Conservation (phyloP, 2,797 vertebrate genomes). For the Bryconaethiops microstoma region DNA sequence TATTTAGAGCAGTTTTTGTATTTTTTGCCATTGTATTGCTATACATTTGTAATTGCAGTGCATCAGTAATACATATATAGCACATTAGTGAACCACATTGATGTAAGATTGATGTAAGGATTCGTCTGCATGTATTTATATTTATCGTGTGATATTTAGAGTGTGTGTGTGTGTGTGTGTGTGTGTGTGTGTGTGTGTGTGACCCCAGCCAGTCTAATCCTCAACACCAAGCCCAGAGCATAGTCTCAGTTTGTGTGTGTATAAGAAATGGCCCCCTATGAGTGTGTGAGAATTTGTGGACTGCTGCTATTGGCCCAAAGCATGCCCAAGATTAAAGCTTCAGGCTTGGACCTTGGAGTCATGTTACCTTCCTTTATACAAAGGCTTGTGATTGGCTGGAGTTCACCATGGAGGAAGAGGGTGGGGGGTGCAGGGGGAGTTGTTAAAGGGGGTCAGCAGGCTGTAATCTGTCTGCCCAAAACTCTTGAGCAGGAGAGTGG, state of each 20-base stretch:
- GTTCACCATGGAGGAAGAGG: conserved; percentile 27
- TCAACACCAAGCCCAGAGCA: conserved; percentile 50
- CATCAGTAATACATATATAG: too few relatives aligned
- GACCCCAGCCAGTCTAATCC: conserved; percentile 60
- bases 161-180: conserved; percentile 32
- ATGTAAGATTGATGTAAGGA: too few relatives aligned
- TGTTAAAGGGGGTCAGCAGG: conserved; percentile 67
- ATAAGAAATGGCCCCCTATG: conserved; percentile 27
- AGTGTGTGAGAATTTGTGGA: conserved; percentile 57
- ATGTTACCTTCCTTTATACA: conserved; percentile 74
- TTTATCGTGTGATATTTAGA: too few relatives aligned
- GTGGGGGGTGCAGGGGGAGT: conserved; percentile 59
- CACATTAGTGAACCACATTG: too few relatives aligned
- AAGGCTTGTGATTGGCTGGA: conserved; percentile 68
- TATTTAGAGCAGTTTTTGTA: too few relatives aligned
- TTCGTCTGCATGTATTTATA: too few relatives aligned
- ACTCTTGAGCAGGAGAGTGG: conserved; percentile 50
- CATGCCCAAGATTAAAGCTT: conserved; percentile 70
- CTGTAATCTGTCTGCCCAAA: conserved; percentile 72
- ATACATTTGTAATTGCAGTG: too few relatives aligned
- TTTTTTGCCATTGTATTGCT: too few relatives aligned
- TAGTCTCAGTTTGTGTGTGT: conserved; percentile 35
- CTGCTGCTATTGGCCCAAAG: conserved; percentile 65
- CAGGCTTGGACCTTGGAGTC: conserved; percentile 72
- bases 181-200: conserved; percentile 3